Evolutionary conservation across 2,113 vertebrate genomes (phyloP), one percentile per base, ranked within the genome.

Genomic region (Lycaon pictus): DNA sequence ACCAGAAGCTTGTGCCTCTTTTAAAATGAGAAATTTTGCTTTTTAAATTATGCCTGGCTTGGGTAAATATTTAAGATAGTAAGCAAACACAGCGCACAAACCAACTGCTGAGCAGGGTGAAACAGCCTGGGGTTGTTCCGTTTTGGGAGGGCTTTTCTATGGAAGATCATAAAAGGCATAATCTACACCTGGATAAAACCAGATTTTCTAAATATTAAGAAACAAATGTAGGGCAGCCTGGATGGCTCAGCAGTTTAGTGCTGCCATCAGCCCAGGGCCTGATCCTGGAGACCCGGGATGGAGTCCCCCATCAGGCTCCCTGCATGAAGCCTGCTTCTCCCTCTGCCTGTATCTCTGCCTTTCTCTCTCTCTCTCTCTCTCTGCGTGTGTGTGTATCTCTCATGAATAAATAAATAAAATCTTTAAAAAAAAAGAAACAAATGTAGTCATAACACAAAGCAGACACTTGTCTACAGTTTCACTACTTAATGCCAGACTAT

Each of bases 1-100:
- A 86, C 5, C 83, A 80, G 79, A 92, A 87, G 25, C 32, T 83
- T 96, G 19, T 90, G 81, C 88, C 17, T 87, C 63, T 81, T 69
- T 90, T 95, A 74, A 90, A 90, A 88, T 84, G 77, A 95, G 71
- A 97, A 25, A 63, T 95, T 97, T 91, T 93, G 81, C 79, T 88
- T 93, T 94, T 90, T 65, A 87, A 93, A 85, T 89, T 82, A 92
- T 92, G 79, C 80, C 63, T 89, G 88, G 74, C 67, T 91, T 86
- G 48, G 22, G 67, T 43, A 95, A 96, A 96, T 93, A 95, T 86
- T 93, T 85, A 95, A 95, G 60, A 43, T 77, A 82, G 29, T 95
- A 27, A n/a, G 67, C 79, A 95, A 95, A 85, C 82, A 85, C 5
- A 90, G 79, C 86, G 48, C 89, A 96, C 48, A 95, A 74, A 89